Evolutionary conservation across 2,797 vertebrate genomes (phyloP).

Genomic region (Eulemur albifrons): DNA sequence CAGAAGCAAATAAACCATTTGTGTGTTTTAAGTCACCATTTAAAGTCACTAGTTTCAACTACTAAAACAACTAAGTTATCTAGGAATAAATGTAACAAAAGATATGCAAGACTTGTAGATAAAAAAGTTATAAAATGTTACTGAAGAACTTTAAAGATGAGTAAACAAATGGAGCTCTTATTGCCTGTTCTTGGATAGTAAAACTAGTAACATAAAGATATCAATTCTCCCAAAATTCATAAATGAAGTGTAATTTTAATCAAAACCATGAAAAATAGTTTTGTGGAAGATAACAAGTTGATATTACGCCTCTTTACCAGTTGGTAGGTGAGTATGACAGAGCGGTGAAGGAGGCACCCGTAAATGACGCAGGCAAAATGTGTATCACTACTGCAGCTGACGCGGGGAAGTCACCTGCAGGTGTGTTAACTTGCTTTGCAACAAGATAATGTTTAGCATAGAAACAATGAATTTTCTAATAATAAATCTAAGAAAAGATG

Average conservation of each 20-base stretch:
- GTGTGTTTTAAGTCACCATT: not conserved
- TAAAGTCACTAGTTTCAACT: not conserved
- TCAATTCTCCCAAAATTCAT: not conserved
- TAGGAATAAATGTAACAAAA: not conserved
- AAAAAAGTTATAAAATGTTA: not conserved
- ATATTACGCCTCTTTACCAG: too few relatives aligned
- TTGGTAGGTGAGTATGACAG: too few relatives aligned
- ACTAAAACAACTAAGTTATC: not conserved
- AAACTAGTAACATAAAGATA: not conserved
- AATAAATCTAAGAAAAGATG: not conserved
- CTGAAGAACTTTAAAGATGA: not conserved
- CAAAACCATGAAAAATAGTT: not conserved
- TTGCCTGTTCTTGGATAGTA: not conserved
- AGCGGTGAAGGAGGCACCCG: not conserved
- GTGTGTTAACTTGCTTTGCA: not conserved
- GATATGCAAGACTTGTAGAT: not conserved
- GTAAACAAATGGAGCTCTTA: not conserved
- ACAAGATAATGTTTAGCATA: not conserved
- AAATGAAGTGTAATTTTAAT: not conserved
- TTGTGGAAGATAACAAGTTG: not conserved
- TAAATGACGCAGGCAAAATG: not conserved
- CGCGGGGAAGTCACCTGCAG: not conserved
- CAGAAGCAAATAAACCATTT: not conserved
- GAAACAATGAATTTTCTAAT: not conserved
- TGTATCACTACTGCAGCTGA: not conserved